Conservation (phyloP, 2,113 vertebrate genomes). For the Echinops telfairi region DNA sequence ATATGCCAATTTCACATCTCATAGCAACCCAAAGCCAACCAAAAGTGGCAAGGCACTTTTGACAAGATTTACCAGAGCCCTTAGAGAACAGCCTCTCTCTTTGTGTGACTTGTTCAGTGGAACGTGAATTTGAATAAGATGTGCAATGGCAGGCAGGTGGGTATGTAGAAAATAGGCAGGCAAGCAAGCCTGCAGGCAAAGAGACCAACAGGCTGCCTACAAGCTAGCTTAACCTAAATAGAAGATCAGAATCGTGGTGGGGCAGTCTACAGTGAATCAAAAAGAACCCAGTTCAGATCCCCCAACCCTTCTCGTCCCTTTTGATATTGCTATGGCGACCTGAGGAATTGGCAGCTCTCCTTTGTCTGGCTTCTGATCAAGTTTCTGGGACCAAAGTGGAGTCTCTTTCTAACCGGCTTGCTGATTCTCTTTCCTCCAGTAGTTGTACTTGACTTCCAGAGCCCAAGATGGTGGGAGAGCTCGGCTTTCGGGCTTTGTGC, state of each 20-base stretch:
- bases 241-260: neutral
- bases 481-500: slow-evolving; percentile 4
- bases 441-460: neutral
- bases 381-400: neutral
- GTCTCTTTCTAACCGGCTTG: slow-evolving; percentile 9
- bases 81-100: slow-evolving; percentile 23
- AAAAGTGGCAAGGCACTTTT: neutral
- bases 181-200: neutral
- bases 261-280: neutral
- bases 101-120: slow-evolving; percentile 49
- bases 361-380: neutral
- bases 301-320: neutral
- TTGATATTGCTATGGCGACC: neutral
- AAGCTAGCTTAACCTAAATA: neutral
- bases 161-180: neutral
- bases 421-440: neutral
- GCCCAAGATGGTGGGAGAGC: slow-evolving; percentile 4
- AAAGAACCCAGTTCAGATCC: neutral
- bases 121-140: slow-evolving; percentile 25
- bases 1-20: slow-evolving; percentile 53
- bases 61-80: neutral
- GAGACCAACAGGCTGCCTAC: neutral
- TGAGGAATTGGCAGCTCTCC: neutral
- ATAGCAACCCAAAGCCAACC: slow-evolving; percentile 43
- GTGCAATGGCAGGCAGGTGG: neutral